Evolutionary conservation across 2,888 invertebrate species (phyloP).

Genomic region (Eubasilissa splendida): DNA sequence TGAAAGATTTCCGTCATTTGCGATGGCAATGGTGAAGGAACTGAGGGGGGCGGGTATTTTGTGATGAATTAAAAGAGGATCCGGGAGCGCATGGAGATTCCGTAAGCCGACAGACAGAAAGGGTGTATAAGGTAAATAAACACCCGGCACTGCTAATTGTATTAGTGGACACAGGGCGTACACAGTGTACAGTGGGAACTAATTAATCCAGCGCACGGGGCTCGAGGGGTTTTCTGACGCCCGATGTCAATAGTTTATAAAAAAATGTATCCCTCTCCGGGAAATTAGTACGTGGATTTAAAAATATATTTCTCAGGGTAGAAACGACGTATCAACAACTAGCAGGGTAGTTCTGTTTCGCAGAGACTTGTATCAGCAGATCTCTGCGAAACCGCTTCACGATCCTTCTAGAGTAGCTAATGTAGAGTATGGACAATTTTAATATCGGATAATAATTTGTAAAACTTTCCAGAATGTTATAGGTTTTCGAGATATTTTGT

Average conservation of each 20-base stretch:
- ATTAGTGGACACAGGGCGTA: slow-evolving; percentile 40
- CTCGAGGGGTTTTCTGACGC: not conserved
- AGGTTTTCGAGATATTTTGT: too few species aligned
- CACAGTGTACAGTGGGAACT: not conserved
- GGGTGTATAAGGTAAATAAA: slow-evolving; percentile 46
- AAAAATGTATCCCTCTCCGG: not conserved
- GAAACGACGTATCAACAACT: too few species aligned
- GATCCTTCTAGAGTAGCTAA: too few species aligned
- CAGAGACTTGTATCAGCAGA: too few species aligned
- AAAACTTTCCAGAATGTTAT: too few species aligned
- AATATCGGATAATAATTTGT: too few species aligned
- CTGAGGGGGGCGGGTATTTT: not conserved
- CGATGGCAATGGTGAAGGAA: not conserved
- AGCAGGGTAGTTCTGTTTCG: too few species aligned
- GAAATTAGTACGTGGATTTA: too few species aligned
- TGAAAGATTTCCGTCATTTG: too few species aligned
- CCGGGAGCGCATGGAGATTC: not conserved
- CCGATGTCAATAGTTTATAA: not conserved
- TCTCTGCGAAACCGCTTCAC: too few species aligned
- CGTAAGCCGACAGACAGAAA: slow-evolving; percentile 21
- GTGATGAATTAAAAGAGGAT: slow-evolving; percentile 28
- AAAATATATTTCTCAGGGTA: too few species aligned
- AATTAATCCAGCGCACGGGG: not conserved
- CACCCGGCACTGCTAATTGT: slow-evolving; percentile 49
- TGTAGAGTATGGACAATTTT: too few species aligned